Evolutionary conservation across 64 coral and sea anemone genomes (phyloP), one percentile per base, ranked within the genome.

Genomic region (Acropora yongei): DNA sequence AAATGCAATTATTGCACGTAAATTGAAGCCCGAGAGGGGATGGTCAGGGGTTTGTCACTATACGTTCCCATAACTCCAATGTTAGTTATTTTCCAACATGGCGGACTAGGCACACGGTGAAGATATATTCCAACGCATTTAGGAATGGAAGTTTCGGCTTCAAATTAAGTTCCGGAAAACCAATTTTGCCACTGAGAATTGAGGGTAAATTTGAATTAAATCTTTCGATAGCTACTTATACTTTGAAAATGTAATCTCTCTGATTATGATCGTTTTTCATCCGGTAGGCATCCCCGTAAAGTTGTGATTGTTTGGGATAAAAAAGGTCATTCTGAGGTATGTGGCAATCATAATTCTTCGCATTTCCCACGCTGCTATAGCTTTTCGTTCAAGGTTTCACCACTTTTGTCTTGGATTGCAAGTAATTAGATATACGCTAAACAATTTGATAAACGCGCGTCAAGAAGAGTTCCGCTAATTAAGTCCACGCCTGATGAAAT

Each of bases 301-400:
- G 3, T 75, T 44, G 73, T 75, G 39, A 75, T 75, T 75, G 5
- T 44, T 75, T 75, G 73, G 73, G 40, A 75, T 75, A 75, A 75
- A 12, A 12, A 75, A 2, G 11, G 41, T 3, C 41, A 44, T 2
- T 44, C 73, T 44, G 44, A 75, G 73, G 73, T 75, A 44, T 75
- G 11, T 11, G 0, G 12, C 1, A 13, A 44, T 75, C 2, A 12
- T 8, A 6, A 5, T 17, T 41, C 12, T 39, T 40, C 41, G 30
- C 18, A 2, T 39, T n/a, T 16, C 4, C 39, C 8, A 17, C 18
- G 11, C 7, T 39, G 3, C 4, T 6, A 30, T 30, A 30, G 69
- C 4, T 73, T 41, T 39, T 73, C 30, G 14, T 5, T 72, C 1
- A 4, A 12, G 13, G 30, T 30, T 30, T 30, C 30, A 30, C 30